Evolutionary conservation across 2,797 vertebrate genomes (phyloP), one percentile per base, ranked within the genome.

Genomic region (Garrulus glandarius): DNA sequence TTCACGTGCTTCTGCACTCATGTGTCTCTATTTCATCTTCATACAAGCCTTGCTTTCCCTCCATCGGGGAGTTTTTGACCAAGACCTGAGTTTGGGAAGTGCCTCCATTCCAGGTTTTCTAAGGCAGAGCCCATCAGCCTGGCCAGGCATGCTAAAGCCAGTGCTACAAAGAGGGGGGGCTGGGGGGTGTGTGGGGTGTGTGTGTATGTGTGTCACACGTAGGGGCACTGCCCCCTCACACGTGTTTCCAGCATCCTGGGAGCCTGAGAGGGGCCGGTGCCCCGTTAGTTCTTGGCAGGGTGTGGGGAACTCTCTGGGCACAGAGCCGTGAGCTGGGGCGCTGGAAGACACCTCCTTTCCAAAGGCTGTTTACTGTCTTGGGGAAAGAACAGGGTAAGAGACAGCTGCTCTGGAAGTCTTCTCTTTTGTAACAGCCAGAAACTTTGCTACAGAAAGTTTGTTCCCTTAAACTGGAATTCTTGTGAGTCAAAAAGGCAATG

Each of bases 401-500:
- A 34, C 12, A 32, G 19, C 23, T 32, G 41, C 50, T 70, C 24
- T 32, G 8, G 16, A 87, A 47, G 46, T 32, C 30, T 52, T 52
- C 37, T 60, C 39, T 64, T 82, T 70, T 20, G 13, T 44, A 78
- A 63, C 19, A 57, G 52, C 36, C 78, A 91, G 84, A 83, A 92
- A 61, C 22, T 91, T 92, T 55, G 81, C 67, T 67, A 29, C 74
- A 86, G 85, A 75, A 75, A 71, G n/a, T 32, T 7, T 2, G 17
- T 59, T 80, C 57, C 71, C 43, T 89, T 85, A 83, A 74, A 92
- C 71, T 71, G 92, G 65, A 93, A 89, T 78, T 80, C 27, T 57
- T 91, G 70, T 93, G 91, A 95, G 78, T 93, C 82, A 87, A 93
- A 89, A 93, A 83, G 87, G 76, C 87, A 65, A 52, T 55, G 44